Evolutionary conservation across 2,888 invertebrate genomes (phyloP).

Genomic region (Agrotis ipsilon): DNA sequence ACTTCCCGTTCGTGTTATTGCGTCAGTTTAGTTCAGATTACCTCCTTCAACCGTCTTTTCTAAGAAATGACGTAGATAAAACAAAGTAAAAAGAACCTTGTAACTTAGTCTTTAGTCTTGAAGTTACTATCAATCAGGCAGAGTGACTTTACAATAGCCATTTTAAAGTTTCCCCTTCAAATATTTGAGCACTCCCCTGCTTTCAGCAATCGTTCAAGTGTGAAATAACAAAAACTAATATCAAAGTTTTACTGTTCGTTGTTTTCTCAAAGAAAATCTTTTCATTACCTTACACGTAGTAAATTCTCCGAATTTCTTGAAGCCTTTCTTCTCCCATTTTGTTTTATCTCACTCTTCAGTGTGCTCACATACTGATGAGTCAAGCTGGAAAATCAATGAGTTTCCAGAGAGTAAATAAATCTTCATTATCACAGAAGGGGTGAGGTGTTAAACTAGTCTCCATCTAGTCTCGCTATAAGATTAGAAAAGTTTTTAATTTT

Average conservation of each 20-base stretch:
- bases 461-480: background rate
- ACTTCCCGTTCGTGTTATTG: too few species aligned
- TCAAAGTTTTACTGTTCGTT: conserved; percentile 53
- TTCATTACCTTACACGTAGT: conserved; percentile 53
- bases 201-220: conserved; percentile 31
- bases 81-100: conserved; percentile 5
- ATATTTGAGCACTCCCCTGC: conserved; percentile 37
- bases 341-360: conserved; percentile 41
- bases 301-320: conserved; percentile 44
- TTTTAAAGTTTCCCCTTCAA: conserved; percentile 46
- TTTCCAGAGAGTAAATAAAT: conserved; percentile 12
- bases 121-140: conserved; percentile 37
- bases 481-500: background rate
- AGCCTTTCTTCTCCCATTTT: conserved; percentile 36
- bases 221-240: conserved; percentile 61
- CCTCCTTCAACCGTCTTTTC: background rate
- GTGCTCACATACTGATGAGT: conserved; percentile 43
- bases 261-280: conserved; percentile 51
- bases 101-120: conserved; percentile 6
- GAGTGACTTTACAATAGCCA: conserved; percentile 38
- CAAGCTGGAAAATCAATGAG: conserved; percentile 30
- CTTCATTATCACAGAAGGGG: conserved; percentile 15
- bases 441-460: background rate
- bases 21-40: background rate
- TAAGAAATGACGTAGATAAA: background rate